phyloP scores from a whole-genome alignment of 2,888 invertebrate species.

The Metallyticus violacea region DNA sequence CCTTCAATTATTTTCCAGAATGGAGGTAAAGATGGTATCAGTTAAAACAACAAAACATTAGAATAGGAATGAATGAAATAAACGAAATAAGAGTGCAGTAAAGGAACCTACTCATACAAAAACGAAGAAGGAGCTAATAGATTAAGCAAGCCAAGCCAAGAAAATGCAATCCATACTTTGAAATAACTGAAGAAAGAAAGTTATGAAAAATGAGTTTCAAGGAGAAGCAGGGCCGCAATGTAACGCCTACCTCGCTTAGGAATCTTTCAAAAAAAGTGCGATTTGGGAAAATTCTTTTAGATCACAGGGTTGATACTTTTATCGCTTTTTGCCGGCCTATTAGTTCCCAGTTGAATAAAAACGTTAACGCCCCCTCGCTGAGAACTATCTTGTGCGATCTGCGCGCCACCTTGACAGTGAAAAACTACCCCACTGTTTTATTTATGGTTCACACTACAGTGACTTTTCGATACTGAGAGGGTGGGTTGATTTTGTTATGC shows the following conservation, averaged over 20 bases:
- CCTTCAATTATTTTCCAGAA: no score
- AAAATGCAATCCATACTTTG: background rate
- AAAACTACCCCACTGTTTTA: conserved; percentile 22
- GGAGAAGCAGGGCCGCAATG: background rate
- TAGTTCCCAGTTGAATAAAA: background rate
- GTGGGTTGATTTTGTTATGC: conserved; percentile 3
- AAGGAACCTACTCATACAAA: no score
- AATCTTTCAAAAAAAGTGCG: background rate
- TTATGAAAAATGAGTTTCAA: background rate
- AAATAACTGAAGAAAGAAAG: background rate
- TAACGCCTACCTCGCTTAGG: background rate
- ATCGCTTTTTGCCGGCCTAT: background rate
- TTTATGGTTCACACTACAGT: conserved; percentile 22
- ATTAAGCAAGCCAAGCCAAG: background rate
- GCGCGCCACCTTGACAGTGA: conserved; percentile 14
- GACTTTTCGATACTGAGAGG: conserved; percentile 19
- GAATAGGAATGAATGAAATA: no score
- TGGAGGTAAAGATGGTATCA: no score
- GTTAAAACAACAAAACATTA: no score
- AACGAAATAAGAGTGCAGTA: no score
- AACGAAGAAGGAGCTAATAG: no score
- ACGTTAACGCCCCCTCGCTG: background rate
- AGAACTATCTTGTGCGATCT: background rate
- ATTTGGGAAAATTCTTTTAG: background rate
- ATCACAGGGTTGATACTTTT: background rate